A percentile compares a stretch with the other conserved stretches of the same genome.
Conservation (phyloP, 1,140 invertebrate species). For the Epicauta chinensis region DNA sequence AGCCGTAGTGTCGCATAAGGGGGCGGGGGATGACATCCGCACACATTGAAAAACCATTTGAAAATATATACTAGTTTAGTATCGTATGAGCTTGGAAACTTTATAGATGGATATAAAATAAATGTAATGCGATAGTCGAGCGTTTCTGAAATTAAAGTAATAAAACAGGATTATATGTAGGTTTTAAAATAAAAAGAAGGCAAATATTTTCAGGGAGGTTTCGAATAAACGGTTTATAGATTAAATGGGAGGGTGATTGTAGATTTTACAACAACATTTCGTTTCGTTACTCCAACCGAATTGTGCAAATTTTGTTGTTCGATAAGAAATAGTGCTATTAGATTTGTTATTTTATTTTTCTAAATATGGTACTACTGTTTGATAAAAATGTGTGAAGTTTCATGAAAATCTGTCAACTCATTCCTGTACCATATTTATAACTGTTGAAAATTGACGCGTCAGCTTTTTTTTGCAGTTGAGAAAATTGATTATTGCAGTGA, state of each 20-base stretch:
- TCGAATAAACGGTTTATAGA: constrained; percentile 14
- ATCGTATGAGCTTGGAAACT: constrained; percentile 7
- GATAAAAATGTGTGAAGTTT: no score
- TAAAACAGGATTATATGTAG: constrained; percentile 19
- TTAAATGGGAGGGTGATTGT: constrained; percentile 2
- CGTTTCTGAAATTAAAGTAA: constrained; percentile 20
- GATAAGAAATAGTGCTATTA: no score
- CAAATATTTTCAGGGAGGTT: constrained; percentile 17
- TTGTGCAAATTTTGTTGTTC: no score
- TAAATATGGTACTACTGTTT: no score
- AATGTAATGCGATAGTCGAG: constrained; percentile 20
- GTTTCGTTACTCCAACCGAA: no score
- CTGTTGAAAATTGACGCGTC: no score
- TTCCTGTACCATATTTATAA: no score
- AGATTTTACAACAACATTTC: constrained; percentile 8
- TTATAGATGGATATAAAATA: constrained; percentile 18
- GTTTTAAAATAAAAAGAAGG: constrained; percentile 17
- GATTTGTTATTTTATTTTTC: no score
- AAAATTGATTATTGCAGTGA: no score
- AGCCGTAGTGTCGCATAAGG: neutral
- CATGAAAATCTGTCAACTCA: no score
- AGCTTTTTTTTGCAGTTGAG: no score
- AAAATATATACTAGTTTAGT: constrained; percentile 3
- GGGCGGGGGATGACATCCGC: neutral
- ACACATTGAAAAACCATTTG: neutral